Evolutionary conservation across 2,797 vertebrate species (phyloP), one percentile per base, ranked within the genome.

Genomic region (Clamator glandarius): DNA sequence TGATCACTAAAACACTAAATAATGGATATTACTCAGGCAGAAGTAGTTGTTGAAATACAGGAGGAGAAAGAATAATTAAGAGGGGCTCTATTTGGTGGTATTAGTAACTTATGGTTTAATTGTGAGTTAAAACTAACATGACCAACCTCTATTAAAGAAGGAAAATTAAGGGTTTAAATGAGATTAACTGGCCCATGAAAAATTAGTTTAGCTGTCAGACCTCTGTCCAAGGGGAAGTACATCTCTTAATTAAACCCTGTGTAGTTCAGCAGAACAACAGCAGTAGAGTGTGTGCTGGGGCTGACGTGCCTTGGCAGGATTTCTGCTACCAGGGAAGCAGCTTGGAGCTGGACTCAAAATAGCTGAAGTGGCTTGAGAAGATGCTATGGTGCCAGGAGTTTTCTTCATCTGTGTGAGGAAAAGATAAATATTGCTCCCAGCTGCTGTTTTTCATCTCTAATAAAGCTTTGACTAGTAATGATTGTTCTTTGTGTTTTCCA

Each of bases 391-490:
- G 57, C 50, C 76, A 70, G 76, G 19, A 87, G 28, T 69, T 83
- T 87, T 87, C 67, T 70, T 85, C 11, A 15, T 36, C 33, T 33
- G 14, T 36, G 31, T 51, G 31, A 89, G 4, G 14, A 93, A 85
- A 93, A 94, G 61, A 68, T 41, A 92, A 89, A 83, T 44, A 90
- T 36, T 94, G 33, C 21, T 88, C 42, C 21, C 58, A 81, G 66
- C 26, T 86, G 66, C 41, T 90, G n/a, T 81, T 86, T 89, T 90
- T 85, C 20, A 28, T 83, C 64, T 77, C 79, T 75, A 90, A 90
- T 70, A 86, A 89, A 90, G 44, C 41, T 91, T 23, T 80, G 61
- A 61, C 33, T 84, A 52, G 58, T 61, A 74, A 80, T 54, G 44
- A 77, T 87, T 52, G 33, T 28, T 74, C 33, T 77, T 84, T n/a